Percentiles rank a stretch among this genome's conserved stretches.
Conservation (phyloP, 2,797 vertebrate genomes). For the Pyrrhura leucotis region DNA sequence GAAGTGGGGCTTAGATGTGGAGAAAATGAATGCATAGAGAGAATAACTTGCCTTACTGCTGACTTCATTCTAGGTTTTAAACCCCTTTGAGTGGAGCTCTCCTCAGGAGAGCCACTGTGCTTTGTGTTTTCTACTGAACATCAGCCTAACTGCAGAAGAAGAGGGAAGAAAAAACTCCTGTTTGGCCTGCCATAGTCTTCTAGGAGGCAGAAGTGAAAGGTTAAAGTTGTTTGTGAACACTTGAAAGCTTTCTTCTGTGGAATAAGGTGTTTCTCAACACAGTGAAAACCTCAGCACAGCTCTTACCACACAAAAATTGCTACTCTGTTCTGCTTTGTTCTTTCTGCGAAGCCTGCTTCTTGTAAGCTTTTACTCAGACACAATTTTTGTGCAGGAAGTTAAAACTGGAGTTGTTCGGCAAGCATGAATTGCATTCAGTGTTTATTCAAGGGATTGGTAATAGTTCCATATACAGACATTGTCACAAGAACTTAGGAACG, state of each 20-base stretch:
- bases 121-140: neutral
- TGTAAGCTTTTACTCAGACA: neutral
- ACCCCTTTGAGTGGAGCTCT: neutral
- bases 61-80: neutral
- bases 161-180: neutral
- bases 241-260: neutral
- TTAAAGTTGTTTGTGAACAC: neutral
- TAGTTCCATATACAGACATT: neutral
- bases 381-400: neutral
- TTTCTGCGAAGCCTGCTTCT: neutral
- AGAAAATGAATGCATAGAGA: neutral
- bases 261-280: neutral
- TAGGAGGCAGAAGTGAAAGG: neutral
- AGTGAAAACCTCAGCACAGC: neutral
- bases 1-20: neutral
- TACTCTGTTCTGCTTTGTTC: accelerated
- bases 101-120: accelerated
- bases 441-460: neutral
- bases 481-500: neutral
- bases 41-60: neutral
- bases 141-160: neutral
- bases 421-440: neutral
- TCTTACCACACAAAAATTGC: neutral
- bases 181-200: neutral
- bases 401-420: neutral